Evolutionary conservation across 30 jellyfish, hydroid and myxozoan genomes (phyloP).

Genomic region (Cassiopea andromeda): DNA sequence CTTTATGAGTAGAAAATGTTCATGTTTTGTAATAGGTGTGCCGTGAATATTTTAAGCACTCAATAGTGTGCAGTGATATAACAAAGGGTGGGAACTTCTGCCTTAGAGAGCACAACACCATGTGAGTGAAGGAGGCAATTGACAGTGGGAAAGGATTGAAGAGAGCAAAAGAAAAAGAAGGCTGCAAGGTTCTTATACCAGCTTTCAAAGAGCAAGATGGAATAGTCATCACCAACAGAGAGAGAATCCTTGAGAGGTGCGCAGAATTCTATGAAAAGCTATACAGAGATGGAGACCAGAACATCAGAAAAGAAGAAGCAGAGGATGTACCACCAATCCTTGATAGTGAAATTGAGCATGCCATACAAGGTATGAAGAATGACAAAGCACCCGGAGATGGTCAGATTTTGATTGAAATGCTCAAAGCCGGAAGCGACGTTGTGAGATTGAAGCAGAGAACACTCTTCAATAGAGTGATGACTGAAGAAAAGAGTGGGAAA

Average conservation of each 20-base stretch:
- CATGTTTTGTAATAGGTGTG: too few species aligned
- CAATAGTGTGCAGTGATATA: too few species aligned
- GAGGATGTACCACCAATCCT: too few species aligned
- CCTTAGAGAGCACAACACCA: constrained; percentile 55
- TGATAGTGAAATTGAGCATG: constrained; percentile 32
- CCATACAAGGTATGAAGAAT: constrained; percentile 9
- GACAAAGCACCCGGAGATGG: constrained; percentile 22
- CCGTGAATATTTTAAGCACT: too few species aligned
- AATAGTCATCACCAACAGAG: constrained; percentile 42
- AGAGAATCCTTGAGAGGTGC: constrained; percentile 51
- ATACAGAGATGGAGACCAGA: constrained; percentile 16
- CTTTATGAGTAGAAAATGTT: too few species aligned
- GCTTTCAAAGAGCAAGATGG: constrained; percentile 51
- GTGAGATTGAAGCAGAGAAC: constrained; percentile 7
- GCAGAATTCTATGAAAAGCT: too few species aligned
- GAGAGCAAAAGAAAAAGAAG: constrained; percentile 17
- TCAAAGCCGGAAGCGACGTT: constrained; percentile 52
- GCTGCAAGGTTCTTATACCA: constrained; percentile 51
- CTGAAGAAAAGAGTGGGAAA: constrained; percentile 57
- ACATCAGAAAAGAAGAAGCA: constrained; percentile 8
- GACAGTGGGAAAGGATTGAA: constrained; percentile 44
- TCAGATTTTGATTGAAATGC: constrained; percentile 45
- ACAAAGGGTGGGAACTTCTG: too few species aligned
- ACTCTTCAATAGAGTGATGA: constrained; percentile 43
- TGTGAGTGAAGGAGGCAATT: constrained; percentile 42